A percentile compares a stretch with the other conserved stretches of the same genome.
These are phyloP conservation scores for Sorex maritimensis DNA, from an alignment of 2,797 vertebrate genomes.

Conservation along the genomic window DNA sequence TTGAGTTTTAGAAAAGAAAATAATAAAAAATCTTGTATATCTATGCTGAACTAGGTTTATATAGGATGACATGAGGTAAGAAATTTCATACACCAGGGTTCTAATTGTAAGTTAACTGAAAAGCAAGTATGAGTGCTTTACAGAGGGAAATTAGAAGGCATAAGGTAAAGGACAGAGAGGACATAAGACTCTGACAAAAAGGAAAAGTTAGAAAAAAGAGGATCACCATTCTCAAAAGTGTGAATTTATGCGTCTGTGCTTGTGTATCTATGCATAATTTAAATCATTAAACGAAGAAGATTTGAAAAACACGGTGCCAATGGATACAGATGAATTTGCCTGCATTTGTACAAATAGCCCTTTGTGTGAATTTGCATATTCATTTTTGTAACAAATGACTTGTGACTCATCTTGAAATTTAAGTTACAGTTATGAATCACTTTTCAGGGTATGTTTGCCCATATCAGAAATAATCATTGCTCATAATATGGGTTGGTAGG, in stretches of 20 bases:
- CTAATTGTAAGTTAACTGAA: background rate
- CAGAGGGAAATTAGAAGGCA: background rate
- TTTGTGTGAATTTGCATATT: conserved; percentile 1
- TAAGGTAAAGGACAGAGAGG: background rate
- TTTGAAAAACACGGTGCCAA: background rate
- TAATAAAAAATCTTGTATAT: background rate
- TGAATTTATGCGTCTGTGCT: background rate
- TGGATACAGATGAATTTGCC: background rate
- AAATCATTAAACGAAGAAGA: background rate
- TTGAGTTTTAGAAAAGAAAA: background rate
- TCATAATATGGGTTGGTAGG: too few relatives aligned
- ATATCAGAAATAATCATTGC: background rate
- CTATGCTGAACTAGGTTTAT: background rate
- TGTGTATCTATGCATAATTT: background rate
- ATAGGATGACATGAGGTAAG: background rate
- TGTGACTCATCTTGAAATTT: background rate
- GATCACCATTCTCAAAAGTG: background rate
- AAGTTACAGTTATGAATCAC: background rate
- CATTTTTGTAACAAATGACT: conserved; percentile 31
- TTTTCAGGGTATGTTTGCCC: background rate
- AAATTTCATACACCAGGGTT: background rate
- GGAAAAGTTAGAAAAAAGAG: background rate
- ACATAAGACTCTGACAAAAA: background rate
- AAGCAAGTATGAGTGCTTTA: background rate
- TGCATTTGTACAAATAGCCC: background rate